Conservation (phyloP, 2,113 vertebrate genomes). For the Aspiorhynchus laticeps region DNA sequence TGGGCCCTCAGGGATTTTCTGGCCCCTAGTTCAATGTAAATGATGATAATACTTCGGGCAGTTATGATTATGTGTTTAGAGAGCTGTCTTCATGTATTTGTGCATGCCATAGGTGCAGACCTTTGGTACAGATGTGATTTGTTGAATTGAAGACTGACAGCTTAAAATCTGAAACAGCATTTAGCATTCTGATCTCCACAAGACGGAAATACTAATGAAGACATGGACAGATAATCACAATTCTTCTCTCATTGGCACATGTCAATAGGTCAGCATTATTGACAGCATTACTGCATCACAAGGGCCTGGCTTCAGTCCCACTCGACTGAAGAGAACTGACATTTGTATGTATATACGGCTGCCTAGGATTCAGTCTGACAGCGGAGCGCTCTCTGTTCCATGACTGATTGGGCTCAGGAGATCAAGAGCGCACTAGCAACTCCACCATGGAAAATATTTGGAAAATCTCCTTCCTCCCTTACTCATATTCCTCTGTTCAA, state of each 20-base stretch:
- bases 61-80: neutral
- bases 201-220: neutral
- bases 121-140: neutral
- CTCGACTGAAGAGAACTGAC: neutral
- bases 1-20: neutral
- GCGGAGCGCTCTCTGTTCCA: neutral
- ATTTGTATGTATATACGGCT: neutral
- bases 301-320: neutral
- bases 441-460: conserved; percentile 48
- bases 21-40: neutral
- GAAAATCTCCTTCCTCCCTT: conserved; percentile 34
- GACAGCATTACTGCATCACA: conserved; percentile 3
- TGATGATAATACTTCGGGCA: neutral
- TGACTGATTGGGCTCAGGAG: conserved; percentile 30
- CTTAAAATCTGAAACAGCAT: neutral
- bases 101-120: neutral
- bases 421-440: neutral
- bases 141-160: neutral
- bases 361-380: neutral
- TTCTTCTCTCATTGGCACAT: conserved; percentile 3
- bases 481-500: conserved; percentile 28
- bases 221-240: conserved; percentile 2
- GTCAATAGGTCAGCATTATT: conserved; percentile 17
- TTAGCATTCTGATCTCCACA: neutral
- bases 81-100: neutral